Base-by-base conservation (phyloP, 2,797 vertebrate species). In the Thripadectes ignobilis region DNA sequence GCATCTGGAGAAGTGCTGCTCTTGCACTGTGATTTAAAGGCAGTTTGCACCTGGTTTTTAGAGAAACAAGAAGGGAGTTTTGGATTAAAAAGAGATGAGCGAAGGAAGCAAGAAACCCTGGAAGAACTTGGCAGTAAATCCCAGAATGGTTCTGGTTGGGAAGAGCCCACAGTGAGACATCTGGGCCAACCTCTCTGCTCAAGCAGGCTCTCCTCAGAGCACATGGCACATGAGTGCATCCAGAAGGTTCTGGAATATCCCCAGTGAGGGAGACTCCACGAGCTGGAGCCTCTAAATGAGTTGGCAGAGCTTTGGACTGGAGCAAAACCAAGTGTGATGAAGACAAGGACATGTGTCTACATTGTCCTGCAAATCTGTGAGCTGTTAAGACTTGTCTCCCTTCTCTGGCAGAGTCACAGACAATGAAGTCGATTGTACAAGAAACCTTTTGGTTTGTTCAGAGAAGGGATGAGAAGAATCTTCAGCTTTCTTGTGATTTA, bases 291-390 rank as follows among this genome's bases (percentile, higher is more conserved):
- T 34, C 32, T 8, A 34, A 76, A 55, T 0, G n/a, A 66, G 13
- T 26, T 66, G 36, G 8, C 13, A 75, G 14, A 59, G 38, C 23
- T 9, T 48, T 10, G 4, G 65, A 62, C 3, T 2, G 9, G 32
- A 74, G 55, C 14, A 30, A 23, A 39, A 8, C 1, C 12, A 19
- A 12, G 18, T 3, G 21, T 52, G 49, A 8, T 16, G 10, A 58
- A 30, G 30, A 12, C 1, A 0, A 1, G 23, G 27, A 26, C 1
- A 3, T 2, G 9, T 29, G 9, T 41, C 14, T 11, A 6, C 14
- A 3, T 6, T 2, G 9, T 12, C 48, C 38, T 59, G 23, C 3
- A 13, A 13, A 36, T 9, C 9, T 23, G 6, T 7, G 34, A 14
- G 41, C 59, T 67, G 21, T 3, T 48, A 13, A 26, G 32, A 7